phyloP scores from a whole-genome alignment of 1,140 invertebrate species.

The Sinonovacula constricta region DNA sequence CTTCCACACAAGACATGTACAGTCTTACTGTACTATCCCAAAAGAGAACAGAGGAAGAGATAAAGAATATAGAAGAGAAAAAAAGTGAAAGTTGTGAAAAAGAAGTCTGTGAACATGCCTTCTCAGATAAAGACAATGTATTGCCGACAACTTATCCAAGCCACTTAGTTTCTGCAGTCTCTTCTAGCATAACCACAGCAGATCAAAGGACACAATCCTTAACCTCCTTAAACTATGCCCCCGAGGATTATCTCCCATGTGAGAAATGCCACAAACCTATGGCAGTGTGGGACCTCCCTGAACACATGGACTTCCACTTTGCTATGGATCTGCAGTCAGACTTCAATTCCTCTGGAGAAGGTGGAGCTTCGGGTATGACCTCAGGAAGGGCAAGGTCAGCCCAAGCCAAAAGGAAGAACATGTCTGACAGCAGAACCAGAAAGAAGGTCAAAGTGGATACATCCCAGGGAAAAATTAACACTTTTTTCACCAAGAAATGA shows the following conservation, averaged over 20 bases:
- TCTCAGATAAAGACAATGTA: neutral
- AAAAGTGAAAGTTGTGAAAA: neutral
- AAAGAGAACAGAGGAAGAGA: too few species aligned
- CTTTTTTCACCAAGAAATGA: conserved; percentile 21
- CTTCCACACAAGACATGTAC: too few species aligned
- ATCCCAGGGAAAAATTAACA: conserved; percentile 27
- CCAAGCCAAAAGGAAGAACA: conserved; percentile 23
- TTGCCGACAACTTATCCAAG: neutral
- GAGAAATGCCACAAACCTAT: conserved; percentile 74
- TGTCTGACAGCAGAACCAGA: conserved; percentile 6
- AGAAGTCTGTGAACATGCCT: neutral
- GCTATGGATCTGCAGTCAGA: conserved; percentile 75
- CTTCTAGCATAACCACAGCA: neutral
- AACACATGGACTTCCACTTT: conserved; percentile 79
- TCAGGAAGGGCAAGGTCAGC: neutral
- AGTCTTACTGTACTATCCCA: too few species aligned
- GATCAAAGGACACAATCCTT: neutral
- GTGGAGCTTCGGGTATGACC: too few species aligned
- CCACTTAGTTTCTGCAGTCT: neutral
- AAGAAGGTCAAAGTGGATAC: conserved; percentile 22
- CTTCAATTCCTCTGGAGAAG: conserved; percentile 27
- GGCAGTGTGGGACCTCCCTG: conserved; percentile 76
- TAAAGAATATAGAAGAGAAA: neutral
- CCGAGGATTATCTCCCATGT: conserved; percentile 69
- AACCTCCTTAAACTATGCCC: too few species aligned